These are phyloP conservation scores for Chlamydotis undulata DNA, from an alignment of 2,113 vertebrate species.

Conservation along the genomic window DNA sequence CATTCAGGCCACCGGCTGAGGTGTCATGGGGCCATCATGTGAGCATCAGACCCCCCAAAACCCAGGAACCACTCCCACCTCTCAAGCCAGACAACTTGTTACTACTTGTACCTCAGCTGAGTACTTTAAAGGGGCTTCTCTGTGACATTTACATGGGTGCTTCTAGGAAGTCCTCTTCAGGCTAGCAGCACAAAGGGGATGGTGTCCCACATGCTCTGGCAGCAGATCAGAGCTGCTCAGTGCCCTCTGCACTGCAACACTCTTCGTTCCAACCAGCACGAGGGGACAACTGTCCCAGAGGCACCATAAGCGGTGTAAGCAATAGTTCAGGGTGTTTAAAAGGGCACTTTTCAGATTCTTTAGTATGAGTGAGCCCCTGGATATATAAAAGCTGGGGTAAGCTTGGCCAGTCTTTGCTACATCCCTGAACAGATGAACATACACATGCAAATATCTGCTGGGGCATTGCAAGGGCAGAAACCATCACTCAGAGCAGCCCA, in stretches of 20 bases:
- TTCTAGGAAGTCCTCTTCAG: neutral
- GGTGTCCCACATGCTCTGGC: neutral
- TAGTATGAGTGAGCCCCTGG: neutral
- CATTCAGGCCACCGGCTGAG: fast-evolving
- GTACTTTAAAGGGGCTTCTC: neutral
- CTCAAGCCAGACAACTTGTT: neutral
- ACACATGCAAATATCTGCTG: neutral
- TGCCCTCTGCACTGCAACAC: neutral
- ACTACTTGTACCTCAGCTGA: neutral
- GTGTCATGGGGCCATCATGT: fast-evolving
- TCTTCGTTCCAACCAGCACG: neutral
- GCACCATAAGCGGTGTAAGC: neutral
- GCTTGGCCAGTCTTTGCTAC: neutral
- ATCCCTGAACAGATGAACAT: neutral
- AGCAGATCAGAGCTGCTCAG: neutral
- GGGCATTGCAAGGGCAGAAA: neutral
- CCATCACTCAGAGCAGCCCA: neutral
- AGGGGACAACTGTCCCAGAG: fast-evolving
- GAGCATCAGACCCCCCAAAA: neutral
- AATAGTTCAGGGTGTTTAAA: neutral
- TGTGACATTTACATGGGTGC: neutral
- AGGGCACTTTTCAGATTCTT: neutral
- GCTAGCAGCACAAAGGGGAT: neutral
- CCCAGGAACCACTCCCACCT: neutral
- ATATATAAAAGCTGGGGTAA: neutral